Evolutionary conservation across 2,113 vertebrate genomes (phyloP).

Genomic region (Odobenus rosmarus): DNA sequence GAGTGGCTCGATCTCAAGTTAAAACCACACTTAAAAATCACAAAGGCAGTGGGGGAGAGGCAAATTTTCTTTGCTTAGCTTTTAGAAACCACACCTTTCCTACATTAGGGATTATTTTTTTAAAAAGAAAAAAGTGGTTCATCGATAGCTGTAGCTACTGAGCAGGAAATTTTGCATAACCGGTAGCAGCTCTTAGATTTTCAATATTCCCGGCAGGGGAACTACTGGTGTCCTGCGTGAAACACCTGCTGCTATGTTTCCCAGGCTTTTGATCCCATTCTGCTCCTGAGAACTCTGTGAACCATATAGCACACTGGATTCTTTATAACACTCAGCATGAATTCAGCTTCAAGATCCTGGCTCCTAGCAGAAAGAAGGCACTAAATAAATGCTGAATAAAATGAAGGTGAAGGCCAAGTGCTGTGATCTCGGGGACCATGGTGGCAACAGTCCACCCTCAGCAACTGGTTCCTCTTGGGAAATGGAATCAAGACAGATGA

Average conservation of each 20-base stretch:
- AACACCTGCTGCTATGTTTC: slow-evolving; percentile 58
- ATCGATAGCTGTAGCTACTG: background rate
- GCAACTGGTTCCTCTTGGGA: background rate
- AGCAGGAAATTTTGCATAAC: slow-evolving; percentile 48
- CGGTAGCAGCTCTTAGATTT: slow-evolving; percentile 48
- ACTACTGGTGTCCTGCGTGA: slow-evolving; percentile 50
- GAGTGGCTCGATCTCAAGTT: slow-evolving; percentile 26
- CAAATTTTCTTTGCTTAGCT: background rate
- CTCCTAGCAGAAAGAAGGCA: slow-evolving; percentile 22
- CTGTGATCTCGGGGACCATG: background rate
- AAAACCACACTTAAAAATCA: slow-evolving; percentile 19
- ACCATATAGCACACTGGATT: slow-evolving; percentile 45
- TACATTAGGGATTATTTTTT: background rate
- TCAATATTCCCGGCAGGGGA: slow-evolving; percentile 23
- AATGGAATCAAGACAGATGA: background rate
- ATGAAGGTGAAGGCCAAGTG: background rate
- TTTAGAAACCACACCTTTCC: background rate
- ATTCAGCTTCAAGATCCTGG: background rate
- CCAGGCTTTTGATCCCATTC: slow-evolving; percentile 36
- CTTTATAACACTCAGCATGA: slow-evolving; percentile 38
- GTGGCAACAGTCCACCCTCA: background rate
- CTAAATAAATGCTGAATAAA: slow-evolving; percentile 28
- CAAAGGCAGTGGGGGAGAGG: background rate
- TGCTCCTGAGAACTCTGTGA: slow-evolving; percentile 42
- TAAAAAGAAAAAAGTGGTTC: background rate